Evolutionary conservation across 2,113 vertebrate species (phyloP), one percentile per base, ranked within the genome.

Genomic region (Perca schrenkii): DNA sequence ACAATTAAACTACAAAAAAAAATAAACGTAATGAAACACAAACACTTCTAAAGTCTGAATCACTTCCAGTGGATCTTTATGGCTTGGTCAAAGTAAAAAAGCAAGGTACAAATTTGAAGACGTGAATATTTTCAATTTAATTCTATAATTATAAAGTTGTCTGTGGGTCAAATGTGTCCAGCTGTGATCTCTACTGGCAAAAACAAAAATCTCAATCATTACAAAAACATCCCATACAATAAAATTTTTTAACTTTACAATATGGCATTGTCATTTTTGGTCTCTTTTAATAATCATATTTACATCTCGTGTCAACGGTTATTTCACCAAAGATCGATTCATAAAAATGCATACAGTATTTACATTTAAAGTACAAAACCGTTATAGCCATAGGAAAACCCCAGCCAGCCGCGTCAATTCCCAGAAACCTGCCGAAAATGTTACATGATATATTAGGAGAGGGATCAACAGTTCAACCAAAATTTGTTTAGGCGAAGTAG

Each of bases 231-330:
- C 46, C 19, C 43, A 53, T 25, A 69, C 17, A 31, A n/a, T 78
- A 86, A 17, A 77, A 73, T 69, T 47, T 57, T 13, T 2, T 3
- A 77, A 0, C 25, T 69, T 79, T 68, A 83, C 71, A 79, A 79
- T 68, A 90, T 88, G 43, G 84, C 82, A 28, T 28, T 84, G 4
- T 82, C 19, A 61, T 53, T 81, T 92, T 90, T 87, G 85, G 87
- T 91, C 86, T 89, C 58, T 62, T 73, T 5, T 28, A 28, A 28
- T 28, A 58, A 60, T 61, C 43, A 49, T 56, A 50, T 61, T 79
- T 68, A 75, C 28, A 64, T 31, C 69, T 58, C 14, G 17, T 52
- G 28, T 75, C 19, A 60, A 69, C 49, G 31, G 40, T 40, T 43
- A 40, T 21, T 19, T 50, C 52, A 43, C 19, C 14, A 47, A 52